Conservation (phyloP, 1,140 invertebrate genomes). For the Neodiprion pinetum region DNA sequence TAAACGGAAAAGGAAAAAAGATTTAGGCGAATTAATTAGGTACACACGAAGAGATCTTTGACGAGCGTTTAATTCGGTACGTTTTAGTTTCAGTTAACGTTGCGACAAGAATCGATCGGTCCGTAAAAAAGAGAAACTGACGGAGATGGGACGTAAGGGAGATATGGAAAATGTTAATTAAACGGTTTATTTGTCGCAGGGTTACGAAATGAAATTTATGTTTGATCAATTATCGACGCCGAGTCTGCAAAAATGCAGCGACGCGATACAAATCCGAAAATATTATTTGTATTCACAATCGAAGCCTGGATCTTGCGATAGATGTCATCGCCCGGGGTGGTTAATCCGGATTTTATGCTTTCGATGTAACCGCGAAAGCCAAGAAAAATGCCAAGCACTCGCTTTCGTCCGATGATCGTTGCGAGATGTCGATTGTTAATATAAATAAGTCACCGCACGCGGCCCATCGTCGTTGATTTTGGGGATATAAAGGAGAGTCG, state of each 20-base stretch:
- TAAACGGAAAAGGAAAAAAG: background rate
- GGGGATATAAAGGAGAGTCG: too few relatives aligned
- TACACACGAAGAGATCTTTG: background rate
- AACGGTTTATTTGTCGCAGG: background rate
- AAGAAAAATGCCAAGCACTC: too few relatives aligned
- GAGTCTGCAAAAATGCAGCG: background rate
- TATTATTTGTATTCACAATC: background rate
- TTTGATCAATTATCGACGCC: background rate
- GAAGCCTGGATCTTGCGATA: too few relatives aligned
- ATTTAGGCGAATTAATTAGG: background rate
- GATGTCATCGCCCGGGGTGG: too few relatives aligned
- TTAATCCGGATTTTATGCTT: too few relatives aligned
- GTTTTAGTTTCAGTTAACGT: background rate
- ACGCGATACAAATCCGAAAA: background rate
- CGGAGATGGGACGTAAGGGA: background rate
- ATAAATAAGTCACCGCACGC: background rate
- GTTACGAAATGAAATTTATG: background rate
- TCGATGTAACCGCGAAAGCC: too few relatives aligned
- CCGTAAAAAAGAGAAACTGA: background rate
- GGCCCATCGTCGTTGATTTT: too few relatives aligned
- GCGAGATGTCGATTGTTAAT: background rate
- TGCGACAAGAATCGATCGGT: background rate
- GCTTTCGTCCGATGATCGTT: too few relatives aligned
- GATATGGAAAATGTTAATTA: background rate
- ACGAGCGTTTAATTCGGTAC: background rate